Evolutionary conservation across 2,113 vertebrate genomes (phyloP), one percentile per base, ranked within the genome.

Genomic region (Heloderma charlesbogerti): DNA sequence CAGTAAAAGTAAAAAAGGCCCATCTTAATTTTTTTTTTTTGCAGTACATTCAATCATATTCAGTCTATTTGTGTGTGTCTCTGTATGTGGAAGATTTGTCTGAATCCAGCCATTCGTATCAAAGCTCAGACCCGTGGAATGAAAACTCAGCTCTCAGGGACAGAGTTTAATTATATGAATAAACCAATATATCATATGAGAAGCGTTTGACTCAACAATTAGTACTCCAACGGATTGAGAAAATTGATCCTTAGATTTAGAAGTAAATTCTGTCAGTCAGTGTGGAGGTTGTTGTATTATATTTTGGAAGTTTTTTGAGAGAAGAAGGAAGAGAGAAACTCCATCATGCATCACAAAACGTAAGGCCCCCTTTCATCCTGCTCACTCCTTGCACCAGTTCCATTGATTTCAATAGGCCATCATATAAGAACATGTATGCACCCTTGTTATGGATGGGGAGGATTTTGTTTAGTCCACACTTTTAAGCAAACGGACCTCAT

Each of bases 311-410:
- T 43, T 29, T 27, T 48, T 43, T 78, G 3, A 45, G 25, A 78
- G 77, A 25, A 25, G 43, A 45, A 40, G 22, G 10, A 74, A 74
- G 72, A 16, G 37, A 74, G 72, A 10, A 37, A 37, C 34, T 74
- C 13, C 71, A n/a, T 12, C 7, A 34, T 72, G 31, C 7, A 72
- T 34, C 31, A 31, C 27, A 3, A 34, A 71, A 84, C 88, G 43
- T 69, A 85, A 89, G 86, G 72, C 67, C 83, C 91, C 89, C 89
- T 88, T 81, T 78, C 86, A 87, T 88, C 45, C 51, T 85, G 16
- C n/a, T 84, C 81, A 60, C 51, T 93, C 92, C 82, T 85, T 90
- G 93, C 16, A 93, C 89, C 88, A 92, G 90, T 79, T 91, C 87
- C 89, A 90, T 87, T 8, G 13, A 91, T 93, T 94, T 90, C 81